Conservation (phyloP, 2,888 invertebrate genomes). For the Hirudinaria manillensis region DNA sequence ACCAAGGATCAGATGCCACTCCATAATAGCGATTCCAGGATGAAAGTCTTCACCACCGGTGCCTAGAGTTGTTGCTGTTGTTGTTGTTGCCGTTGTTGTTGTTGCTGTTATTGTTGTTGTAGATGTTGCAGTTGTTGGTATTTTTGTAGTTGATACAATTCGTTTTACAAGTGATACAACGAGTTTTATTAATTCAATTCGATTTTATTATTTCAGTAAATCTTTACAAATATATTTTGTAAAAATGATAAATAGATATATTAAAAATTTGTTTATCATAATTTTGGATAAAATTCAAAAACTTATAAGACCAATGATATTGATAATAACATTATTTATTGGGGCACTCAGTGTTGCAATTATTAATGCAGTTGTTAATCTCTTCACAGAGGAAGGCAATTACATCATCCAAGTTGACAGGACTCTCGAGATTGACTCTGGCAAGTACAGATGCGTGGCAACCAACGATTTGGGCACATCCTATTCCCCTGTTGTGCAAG, state of each 20-base stretch:
- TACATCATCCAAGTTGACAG: neutral
- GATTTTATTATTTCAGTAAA: no score
- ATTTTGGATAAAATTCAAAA: neutral
- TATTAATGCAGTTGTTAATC: no score
- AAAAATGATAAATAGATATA: no score
- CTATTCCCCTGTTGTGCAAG: neutral
- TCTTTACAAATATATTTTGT: no score
- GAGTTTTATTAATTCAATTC: no score
- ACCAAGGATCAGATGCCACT: neutral
- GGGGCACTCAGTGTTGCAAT: no score
- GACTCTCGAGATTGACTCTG: neutral
- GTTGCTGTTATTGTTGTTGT: neutral
- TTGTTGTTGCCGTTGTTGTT: neutral
- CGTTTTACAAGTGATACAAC: no score
- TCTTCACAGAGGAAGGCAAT: neutral
- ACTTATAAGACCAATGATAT: neutral
- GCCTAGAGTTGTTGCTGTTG: neutral
- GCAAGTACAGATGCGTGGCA: neutral
- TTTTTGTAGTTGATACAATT: no score
- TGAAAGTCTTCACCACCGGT: constrained; percentile 1
- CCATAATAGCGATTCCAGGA: neutral
- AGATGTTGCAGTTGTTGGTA: neutral
- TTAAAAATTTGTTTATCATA: neutral
- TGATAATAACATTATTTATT: neutral
- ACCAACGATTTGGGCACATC: neutral